Evolutionary conservation across 2,797 vertebrate species (phyloP), one percentile per base, ranked within the genome.

Genomic region (Balearica regulorum): DNA sequence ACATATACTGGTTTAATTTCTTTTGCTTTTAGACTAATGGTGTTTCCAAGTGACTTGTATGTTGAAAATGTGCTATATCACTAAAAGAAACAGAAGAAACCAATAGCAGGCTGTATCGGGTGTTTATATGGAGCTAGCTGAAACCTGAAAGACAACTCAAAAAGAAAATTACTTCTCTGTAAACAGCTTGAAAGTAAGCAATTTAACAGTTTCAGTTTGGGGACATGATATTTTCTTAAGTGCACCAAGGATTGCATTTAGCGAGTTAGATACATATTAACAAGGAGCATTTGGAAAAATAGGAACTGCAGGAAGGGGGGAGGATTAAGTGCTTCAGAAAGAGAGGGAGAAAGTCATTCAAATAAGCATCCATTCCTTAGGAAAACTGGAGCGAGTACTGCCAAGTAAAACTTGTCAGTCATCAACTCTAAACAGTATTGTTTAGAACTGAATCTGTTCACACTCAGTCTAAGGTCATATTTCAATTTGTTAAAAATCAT

Each of bases 121-220:
- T 91, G 98, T 99, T 91, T 99, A 98, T 72, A 93, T 98, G 41
- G 98, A 99, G 57, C 61, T 96, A 18, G 97, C 98, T 77, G 97
- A 96, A 87, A 98, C 83, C 73, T 99, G 98, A 99, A 99, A 98
- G 97, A 98, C 98, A 21, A 16, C 93, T 13, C 99, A 98, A 93
- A 98, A 97, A 44, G 96, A 98, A 87, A 98, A 96, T 31, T 97
- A 98, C 93, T 97, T 98, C 87, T 98, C 88, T 99, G 98, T 97
- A 99, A 99, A 97, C 98, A 77, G 79, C 98, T 98, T 62, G 62
- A 95, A 95, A 98, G 98, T 99, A 97, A 97, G 97, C 19, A 66
- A 97, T 89, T 91, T 72, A 49, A 51, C 29, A 41, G 71, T 90
- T 95, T 19, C 55, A 73, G 7, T 87, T 31, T 61, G 28, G 20